Percentiles rank a stretch among this genome's conserved stretches.
Evolutionary conservation across 2,113 vertebrate genomes (phyloP).

Genomic region (Platysteira castanea): DNA sequence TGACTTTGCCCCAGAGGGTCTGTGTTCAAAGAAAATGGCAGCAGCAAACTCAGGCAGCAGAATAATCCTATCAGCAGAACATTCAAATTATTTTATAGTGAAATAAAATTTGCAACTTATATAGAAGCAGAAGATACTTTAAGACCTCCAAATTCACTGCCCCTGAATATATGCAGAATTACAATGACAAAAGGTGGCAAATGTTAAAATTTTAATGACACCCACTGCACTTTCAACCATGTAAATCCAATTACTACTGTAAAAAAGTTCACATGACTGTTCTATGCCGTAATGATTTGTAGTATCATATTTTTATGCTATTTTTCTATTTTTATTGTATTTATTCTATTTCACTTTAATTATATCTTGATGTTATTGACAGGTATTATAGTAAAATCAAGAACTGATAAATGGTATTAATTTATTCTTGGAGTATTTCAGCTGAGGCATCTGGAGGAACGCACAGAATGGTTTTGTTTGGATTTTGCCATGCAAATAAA

Average conservation of each 20-base stretch:
- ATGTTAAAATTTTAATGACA: background rate
- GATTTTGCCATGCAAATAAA: constrained; percentile 13
- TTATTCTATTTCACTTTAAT: background rate
- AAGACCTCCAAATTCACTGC: background rate
- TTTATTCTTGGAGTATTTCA: constrained; percentile 16
- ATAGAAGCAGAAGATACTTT: background rate
- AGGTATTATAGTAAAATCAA: background rate
- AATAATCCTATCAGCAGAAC: background rate
- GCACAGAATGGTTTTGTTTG: constrained; percentile 13
- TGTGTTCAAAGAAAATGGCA: background rate
- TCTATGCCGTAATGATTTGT: background rate
- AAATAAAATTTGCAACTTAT: background rate
- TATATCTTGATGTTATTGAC: background rate
- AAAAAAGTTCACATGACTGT: background rate
- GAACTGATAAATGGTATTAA: constrained; percentile 4
- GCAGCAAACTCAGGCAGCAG: background rate
- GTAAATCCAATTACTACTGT: background rate
- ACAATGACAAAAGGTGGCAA: constrained; percentile 7
- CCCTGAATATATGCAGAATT: background rate
- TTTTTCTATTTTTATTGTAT: background rate
- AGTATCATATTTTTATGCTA: background rate
- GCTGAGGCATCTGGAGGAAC: background rate
- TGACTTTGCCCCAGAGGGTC: background rate
- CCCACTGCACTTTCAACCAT: background rate
- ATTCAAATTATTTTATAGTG: background rate